phyloP scores from a whole-genome alignment of 1,140 invertebrate genomes.

The Calycopis cecrops region DNA sequence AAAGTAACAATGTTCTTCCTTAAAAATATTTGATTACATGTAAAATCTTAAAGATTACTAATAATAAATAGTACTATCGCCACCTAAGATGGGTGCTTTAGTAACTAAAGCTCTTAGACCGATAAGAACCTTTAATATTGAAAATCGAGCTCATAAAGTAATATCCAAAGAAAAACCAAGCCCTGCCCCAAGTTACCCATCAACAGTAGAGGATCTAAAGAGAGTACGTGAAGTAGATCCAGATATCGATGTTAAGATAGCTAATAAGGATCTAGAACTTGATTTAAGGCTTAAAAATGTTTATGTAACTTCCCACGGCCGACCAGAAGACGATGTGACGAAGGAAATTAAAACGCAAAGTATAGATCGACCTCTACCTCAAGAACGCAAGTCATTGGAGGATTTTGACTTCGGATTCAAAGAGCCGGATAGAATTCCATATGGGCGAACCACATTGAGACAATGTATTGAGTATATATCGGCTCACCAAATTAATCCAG shows the following conservation, averaged over 20 bases:
- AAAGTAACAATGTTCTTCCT: slow-evolving; percentile 12
- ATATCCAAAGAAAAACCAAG: slow-evolving; percentile 81
- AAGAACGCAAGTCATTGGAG: slow-evolving; percentile 35
- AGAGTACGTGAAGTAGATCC: slow-evolving; percentile 77
- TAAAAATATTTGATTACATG: slow-evolving; percentile 18
- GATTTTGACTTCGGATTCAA: slow-evolving; percentile 75
- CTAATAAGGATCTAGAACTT: slow-evolving; percentile 76
- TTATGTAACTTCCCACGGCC: slow-evolving; percentile 78
- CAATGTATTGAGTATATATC: slow-evolving; percentile 77
- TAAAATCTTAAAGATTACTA: slow-evolving; percentile 17
- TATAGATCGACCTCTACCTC: slow-evolving; percentile 39
- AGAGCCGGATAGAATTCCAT: slow-evolving; percentile 71
- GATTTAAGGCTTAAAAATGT: slow-evolving; percentile 80
- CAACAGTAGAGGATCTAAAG: slow-evolving; percentile 77
- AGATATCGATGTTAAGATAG: slow-evolving; percentile 74
- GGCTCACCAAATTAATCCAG: slow-evolving; percentile 77
- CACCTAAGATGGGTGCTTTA: slow-evolving; percentile 69
- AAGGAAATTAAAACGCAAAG: slow-evolving; percentile 32
- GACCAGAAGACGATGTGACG: slow-evolving; percentile 57
- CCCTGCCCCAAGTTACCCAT: slow-evolving; percentile 78
- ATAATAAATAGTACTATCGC: slow-evolving; percentile 37
- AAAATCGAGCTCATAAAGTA: slow-evolving; percentile 81
- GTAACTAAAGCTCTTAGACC: slow-evolving; percentile 55
- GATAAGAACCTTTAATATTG: slow-evolving; percentile 79
- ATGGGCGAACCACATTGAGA: slow-evolving; percentile 74